phyloP scores from a whole-genome alignment of 2,113 vertebrate genomes.

The Promerops cafer region DNA sequence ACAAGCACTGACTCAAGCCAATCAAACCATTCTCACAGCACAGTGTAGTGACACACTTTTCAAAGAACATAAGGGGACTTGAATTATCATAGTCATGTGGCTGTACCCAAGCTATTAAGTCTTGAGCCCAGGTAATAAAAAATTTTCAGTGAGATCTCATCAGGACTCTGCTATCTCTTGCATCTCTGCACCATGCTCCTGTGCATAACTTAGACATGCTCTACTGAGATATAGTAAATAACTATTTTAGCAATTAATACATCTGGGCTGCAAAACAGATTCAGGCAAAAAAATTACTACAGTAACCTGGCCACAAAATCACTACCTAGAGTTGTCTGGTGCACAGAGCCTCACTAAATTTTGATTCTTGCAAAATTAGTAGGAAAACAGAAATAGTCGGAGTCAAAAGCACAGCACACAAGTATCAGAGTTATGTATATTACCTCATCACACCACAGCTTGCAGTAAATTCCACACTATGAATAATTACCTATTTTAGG shows the following conservation, averaged over 20 bases:
- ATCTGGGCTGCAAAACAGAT: background rate
- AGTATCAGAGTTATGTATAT: conserved; percentile 29
- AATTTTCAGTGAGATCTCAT: background rate
- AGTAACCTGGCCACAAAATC: background rate
- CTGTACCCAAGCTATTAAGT: background rate
- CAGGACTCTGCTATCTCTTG: background rate
- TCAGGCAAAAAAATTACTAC: background rate
- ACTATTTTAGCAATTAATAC: background rate
- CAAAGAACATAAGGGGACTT: background rate
- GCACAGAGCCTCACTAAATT: background rate
- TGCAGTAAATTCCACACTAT: conserved; percentile 3
- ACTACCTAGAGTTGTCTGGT: background rate
- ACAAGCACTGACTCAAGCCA: background rate
- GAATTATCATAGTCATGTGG: background rate
- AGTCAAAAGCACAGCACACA: conserved; percentile 47
- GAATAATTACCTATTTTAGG: conserved; percentile 53
- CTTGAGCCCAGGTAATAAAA: background rate
- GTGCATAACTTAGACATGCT: background rate
- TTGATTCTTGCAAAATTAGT: conserved; percentile 40
- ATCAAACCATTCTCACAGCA: background rate
- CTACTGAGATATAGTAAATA: background rate
- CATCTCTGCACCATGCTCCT: background rate
- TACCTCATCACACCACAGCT: conserved; percentile 38
- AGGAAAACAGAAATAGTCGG: conserved; percentile 16
- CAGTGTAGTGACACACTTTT: background rate